phyloP scores from a whole-genome alignment of 2,797 vertebrate genomes.

The Taeniopygia guttata region DNA sequence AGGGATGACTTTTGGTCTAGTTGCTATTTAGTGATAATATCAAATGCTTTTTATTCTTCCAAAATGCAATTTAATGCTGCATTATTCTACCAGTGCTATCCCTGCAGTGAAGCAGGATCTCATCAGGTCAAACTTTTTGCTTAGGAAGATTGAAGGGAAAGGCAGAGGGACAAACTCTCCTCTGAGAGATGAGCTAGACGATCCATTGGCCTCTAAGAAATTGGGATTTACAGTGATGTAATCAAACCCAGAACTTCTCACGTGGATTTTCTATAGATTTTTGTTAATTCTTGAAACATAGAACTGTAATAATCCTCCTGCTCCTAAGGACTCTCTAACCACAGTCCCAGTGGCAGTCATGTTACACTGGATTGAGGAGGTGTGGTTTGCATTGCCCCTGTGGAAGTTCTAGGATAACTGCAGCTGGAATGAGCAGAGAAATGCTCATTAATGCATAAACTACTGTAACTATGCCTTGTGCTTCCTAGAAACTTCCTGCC shows the following conservation, averaged over 20 bases:
- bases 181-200: neutral
- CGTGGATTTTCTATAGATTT: neutral
- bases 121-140: neutral
- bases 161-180: neutral
- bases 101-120: neutral
- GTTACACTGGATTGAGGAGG: neutral
- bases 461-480: neutral
- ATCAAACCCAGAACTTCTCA: neutral
- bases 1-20: neutral
- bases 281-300: neutral
- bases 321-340: neutral
- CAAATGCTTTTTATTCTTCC: neutral
- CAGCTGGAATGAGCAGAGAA: neutral
- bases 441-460: neutral
- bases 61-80: neutral
- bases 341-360: neutral
- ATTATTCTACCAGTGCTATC: neutral
- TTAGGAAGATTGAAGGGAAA: constrained; percentile 23
- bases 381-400: neutral
- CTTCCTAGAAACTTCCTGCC: neutral
- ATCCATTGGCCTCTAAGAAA: neutral
- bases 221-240: neutral
- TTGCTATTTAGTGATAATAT: neutral
- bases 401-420: neutral
- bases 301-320: neutral